Percentiles rank a stretch among this genome's conserved stretches.
Evolutionary conservation across 2,888 invertebrate species (phyloP).

Genomic region (Muscina levida): DNA sequence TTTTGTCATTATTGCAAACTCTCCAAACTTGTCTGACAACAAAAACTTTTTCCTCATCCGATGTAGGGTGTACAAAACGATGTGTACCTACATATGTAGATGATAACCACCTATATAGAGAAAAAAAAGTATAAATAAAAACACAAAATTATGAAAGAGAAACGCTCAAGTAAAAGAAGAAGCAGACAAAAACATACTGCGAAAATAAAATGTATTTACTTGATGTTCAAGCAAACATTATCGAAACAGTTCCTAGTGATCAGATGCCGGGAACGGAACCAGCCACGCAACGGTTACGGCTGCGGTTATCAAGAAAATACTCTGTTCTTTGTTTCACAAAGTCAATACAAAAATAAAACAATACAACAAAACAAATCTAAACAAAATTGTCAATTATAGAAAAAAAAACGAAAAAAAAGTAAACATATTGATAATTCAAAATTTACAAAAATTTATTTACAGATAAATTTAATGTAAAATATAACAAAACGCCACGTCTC

Average conservation of each 20-base stretch:
- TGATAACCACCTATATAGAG: slow-evolving; percentile 26
- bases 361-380: slow-evolving; percentile 3
- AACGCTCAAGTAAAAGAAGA: slow-evolving; percentile 8
- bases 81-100: slow-evolving; percentile 40
- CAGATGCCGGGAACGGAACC: slow-evolving; percentile 69
- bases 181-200: slow-evolving; percentile 16
- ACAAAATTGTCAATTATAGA: slow-evolving; percentile 28
- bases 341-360: slow-evolving; percentile 5
- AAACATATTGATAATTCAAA: slow-evolving; percentile 9
- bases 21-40: too few relatives aligned
- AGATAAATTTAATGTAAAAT: neutral
- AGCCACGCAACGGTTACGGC: slow-evolving; percentile 39
- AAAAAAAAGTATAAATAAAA: slow-evolving; percentile 32
- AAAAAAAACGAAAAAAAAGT: slow-evolving; percentile 25
- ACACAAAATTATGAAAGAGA: slow-evolving; percentile 13
- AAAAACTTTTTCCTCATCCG: too few relatives aligned
- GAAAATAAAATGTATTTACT: slow-evolving; percentile 17
- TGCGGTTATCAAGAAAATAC: slow-evolving; percentile 30
- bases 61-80: slow-evolving; percentile 1
- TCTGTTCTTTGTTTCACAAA: neutral
- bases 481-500: too few relatives aligned
- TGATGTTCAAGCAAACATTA: slow-evolving; percentile 41
- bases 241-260: slow-evolving; percentile 69
- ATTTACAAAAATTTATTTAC: slow-evolving; percentile 1
- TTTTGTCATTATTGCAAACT: too few relatives aligned